Base-by-base conservation (phyloP, 2,888 invertebrate species). In the Eristalis pertinax region DNA sequence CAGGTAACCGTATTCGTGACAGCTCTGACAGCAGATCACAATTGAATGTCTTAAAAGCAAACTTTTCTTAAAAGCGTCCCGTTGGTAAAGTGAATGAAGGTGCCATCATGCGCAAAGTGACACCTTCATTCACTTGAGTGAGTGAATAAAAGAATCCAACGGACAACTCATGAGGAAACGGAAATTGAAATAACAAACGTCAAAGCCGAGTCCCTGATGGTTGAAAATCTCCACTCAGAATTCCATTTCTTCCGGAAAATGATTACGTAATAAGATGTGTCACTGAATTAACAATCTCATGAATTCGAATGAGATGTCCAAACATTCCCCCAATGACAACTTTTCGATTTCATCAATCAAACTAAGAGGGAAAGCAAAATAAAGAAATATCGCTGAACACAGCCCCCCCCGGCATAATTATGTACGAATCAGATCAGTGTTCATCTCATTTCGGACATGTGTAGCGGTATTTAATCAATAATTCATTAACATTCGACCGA, bases 281-380 rank as follows among this genome's bases (percentile, higher is more conserved):
- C 50, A 50, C 19, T 8, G 50, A 50, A 50, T 19, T 19, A 19
- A 19, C 50, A 50, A 19, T 19, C 50, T 50, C 50, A 50, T 50
- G 50, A 50, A 50, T 50, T 50, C 50, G 50, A 50, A 50, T 50
- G 8, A 50, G n/a, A 50, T 50, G 50, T 50, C 19, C 50, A 50
- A 50, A 50, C 19, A 50, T 19, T 8, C 50, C 50, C 19, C 50
- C 50, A 70, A 19, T 79, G 62, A 62, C 62, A 79, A 73, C 60
- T 35, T 35, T 15, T 32, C 32, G 68, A 62, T 26, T 22, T 41
- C 56, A 70, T 79, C 78, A 86, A 86, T 86, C 83, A 86, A 79
- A 78, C 43, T 60, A 70, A 69, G 50, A 50, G 50, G 50, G 19
- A 50, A 50, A 50, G 19, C 50, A 50, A 50, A 50, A 19, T 4